A percentile compares a stretch with the other conserved stretches of the same genome.
phyloP scores from a whole-genome alignment of 2,113 vertebrate genomes.

The Ornithorhynchus anatinus region DNA sequence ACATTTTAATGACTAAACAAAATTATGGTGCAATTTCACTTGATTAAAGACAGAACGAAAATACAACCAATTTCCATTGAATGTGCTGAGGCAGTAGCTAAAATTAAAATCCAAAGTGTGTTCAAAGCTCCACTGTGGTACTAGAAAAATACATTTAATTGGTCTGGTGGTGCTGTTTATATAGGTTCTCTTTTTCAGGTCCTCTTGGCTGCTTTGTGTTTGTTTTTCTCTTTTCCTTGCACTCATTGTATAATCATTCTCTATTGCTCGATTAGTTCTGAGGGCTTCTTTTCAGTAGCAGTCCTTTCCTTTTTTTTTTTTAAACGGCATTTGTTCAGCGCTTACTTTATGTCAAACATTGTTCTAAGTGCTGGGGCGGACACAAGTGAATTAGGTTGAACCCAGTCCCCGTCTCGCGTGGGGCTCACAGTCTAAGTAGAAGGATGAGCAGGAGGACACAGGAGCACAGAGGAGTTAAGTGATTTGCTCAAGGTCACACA shows the following conservation, averaged over 20 bases:
- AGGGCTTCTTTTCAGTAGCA: conserved; percentile 11
- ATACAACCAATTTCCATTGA: conserved; percentile 40
- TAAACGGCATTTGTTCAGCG: too few species aligned
- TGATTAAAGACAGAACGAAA: conserved; percentile 66
- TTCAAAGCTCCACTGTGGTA: conserved; percentile 33
- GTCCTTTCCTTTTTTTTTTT: not conserved
- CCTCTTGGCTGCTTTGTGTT: conserved; percentile 3
- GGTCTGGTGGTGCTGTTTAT: conserved; percentile 7
- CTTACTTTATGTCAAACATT: too few species aligned
- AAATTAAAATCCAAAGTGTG: conserved; percentile 45
- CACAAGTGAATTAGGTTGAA: too few species aligned
- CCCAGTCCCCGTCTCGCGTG: too few species aligned
- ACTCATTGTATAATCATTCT: conserved; percentile 53
- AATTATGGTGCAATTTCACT: conserved; percentile 56
- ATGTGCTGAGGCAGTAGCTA: conserved; percentile 33
- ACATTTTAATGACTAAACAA: conserved; percentile 54
- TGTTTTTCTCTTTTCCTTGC: not conserved
- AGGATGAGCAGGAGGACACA: too few species aligned
- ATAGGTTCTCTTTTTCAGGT: not conserved
- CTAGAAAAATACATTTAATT: conserved; percentile 33
- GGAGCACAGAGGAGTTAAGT: too few species aligned
- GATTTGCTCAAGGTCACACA: too few species aligned
- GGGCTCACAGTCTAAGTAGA: too few species aligned
- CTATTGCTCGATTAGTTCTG: conserved; percentile 10
- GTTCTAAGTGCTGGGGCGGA: too few species aligned